A percentile compares a stretch with the other conserved stretches of the same genome.
Conservation (phyloP, 64 coral and sea anemone genomes). For the Montipora cactus region DNA sequence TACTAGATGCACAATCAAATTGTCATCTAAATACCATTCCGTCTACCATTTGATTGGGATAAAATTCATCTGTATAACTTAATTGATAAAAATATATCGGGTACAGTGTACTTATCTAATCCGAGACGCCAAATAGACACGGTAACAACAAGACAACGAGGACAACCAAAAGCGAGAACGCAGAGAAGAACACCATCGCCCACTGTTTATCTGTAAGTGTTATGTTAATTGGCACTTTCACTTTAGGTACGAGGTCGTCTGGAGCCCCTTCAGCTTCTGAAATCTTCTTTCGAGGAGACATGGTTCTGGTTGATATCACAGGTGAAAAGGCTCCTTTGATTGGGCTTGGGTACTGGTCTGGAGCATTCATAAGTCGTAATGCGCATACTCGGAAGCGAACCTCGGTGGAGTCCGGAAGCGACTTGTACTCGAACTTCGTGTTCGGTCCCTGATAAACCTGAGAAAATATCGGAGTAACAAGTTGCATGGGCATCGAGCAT, state of each 20-base stretch:
- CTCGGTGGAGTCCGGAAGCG: slow-evolving; percentile 55
- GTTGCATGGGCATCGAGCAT: too few relatives aligned
- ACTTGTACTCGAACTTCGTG: slow-evolving; percentile 56
- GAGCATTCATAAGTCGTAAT: slow-evolving; percentile 44
- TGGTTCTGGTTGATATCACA: slow-evolving; percentile 44
- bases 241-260: slow-evolving; percentile 7
- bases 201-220: slow-evolving; percentile 84
- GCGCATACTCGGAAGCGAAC: slow-evolving; percentile 86
- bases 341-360: slow-evolving; percentile 41
- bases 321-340: slow-evolving; percentile 80
- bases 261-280: slow-evolving; percentile 47
- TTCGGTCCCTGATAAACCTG: slow-evolving; percentile 81
- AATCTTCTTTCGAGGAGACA: slow-evolving; percentile 49
- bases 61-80: not conserved
- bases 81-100: slow-evolving; percentile 18
- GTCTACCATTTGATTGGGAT: not conserved
- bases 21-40: not conserved
- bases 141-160: slow-evolving; percentile 74
- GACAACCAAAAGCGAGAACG: slow-evolving; percentile 71
- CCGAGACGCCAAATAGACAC: slow-evolving; percentile 64
- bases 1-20: not conserved
- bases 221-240: slow-evolving; percentile 21
- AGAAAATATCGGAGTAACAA: not conserved
- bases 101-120: not conserved
- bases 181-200: slow-evolving; percentile 89